Evolutionary conservation across 2,113 vertebrate genomes (phyloP), one percentile per base, ranked within the genome.

Genomic region (Cichladusa arquata): DNA sequence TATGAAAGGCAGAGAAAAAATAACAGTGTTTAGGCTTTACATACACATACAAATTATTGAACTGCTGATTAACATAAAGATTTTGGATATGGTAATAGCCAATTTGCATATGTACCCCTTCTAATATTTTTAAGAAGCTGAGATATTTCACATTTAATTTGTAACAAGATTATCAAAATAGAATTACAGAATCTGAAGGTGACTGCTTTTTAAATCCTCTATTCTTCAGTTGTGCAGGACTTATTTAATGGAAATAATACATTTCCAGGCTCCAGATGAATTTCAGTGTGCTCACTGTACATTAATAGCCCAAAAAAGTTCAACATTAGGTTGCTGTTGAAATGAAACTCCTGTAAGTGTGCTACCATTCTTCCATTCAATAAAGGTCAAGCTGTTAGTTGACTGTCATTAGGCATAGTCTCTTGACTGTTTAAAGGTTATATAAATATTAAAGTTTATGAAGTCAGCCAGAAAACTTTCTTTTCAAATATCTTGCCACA

Each of bases 371-470:
- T n/a, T 90, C 96, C 91, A 81, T 77, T 90, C 62, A 73, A 92
- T 92, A 94, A 93, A 96, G 92, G 74, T 92, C 82, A 97, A 95
- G 90, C 92, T 92, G 87, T 96, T 96, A 90, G 93, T 54, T 91
- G 88, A 80, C 83, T 96, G 71, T 82, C 95, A 96, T 96, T 97
- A 97, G 71, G 54, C 79, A 81, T 28, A 85, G 80, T 80, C 24
- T 93, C 91, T 51, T 86, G 64, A 90, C 93, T 92, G 70, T 76
- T 94, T 91, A 97, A 97, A 97, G 83, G 62, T 95, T 97, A 97
- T 96, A 96, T 97, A 96, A 90, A 97, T 97, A 97, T 66, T 92
- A 80, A 97, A 93, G 87, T 96, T 96, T 92, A 93, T 61, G 50
- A 95, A 97, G 70, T 45, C 86, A 61, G 25, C 16, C 71, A 73